These are phyloP conservation scores for Ectropis crepuscularia DNA, from an alignment of 2,888 invertebrate species.

Conservation along the genomic window DNA sequence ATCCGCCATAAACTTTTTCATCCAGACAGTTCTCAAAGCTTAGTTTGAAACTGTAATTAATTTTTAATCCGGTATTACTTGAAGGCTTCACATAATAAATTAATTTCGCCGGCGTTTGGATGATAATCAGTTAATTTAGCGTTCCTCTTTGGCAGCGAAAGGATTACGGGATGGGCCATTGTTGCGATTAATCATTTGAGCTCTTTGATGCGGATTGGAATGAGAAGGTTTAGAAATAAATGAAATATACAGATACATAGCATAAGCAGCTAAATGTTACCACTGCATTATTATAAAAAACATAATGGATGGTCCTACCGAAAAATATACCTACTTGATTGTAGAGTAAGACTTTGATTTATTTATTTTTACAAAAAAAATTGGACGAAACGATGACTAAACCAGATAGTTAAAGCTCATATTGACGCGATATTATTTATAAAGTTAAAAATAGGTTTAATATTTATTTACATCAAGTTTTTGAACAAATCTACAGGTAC, in stretches of 20 bases:
- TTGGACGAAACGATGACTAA: too few relatives aligned
- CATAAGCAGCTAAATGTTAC: not conserved
- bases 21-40: constrained; percentile 55
- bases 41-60: constrained; percentile 72
- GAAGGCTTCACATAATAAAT: constrained; percentile 73
- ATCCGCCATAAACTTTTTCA: constrained; percentile 59
- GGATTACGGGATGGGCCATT: constrained; percentile 48
- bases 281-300: not conserved
- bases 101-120: constrained; percentile 60
- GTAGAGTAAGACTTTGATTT: too few relatives aligned
- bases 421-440: too few relatives aligned
- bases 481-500: too few relatives aligned
- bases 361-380: too few relatives aligned
- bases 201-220: constrained; percentile 40
- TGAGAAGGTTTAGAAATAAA: constrained; percentile 28
- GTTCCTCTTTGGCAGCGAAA: constrained; percentile 51
- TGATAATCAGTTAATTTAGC: constrained; percentile 63
- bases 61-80: constrained; percentile 77
- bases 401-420: too few relatives aligned
- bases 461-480: too few relatives aligned
- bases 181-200: constrained; percentile 51
- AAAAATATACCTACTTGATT: too few relatives aligned
- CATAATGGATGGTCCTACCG: too few relatives aligned
- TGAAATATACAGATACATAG: constrained; percentile 1
- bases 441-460: too few relatives aligned